Conservation (phyloP, 2,888 invertebrate species). For the Hydroisotoma schaefferi region DNA sequence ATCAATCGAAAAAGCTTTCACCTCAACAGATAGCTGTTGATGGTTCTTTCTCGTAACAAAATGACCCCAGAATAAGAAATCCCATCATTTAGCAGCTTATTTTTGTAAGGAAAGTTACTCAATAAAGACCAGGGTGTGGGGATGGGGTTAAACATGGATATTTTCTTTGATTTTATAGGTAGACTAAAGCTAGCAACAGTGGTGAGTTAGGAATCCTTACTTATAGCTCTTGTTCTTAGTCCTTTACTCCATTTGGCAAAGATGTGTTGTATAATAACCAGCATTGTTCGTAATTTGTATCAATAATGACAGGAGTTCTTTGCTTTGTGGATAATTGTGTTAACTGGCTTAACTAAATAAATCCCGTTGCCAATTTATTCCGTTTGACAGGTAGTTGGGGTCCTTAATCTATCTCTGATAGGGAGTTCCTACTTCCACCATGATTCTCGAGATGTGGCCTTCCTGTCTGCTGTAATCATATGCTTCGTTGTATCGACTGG, state of each 20-base stretch:
- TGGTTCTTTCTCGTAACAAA: no score
- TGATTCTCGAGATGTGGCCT: slow-evolving; percentile 34
- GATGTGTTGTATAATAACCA: no score
- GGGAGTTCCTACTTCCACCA: slow-evolving; percentile 5
- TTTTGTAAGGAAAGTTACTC: no score
- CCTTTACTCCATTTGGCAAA: no score
- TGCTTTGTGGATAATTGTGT: not conserved
- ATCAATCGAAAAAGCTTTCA: no score
- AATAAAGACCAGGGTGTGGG: no score
- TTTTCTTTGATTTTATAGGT: slow-evolving; percentile 32
- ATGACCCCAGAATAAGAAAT: no score
- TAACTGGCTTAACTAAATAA: slow-evolving; percentile 2
- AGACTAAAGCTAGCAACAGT: slow-evolving; percentile 30
- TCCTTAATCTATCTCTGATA: slow-evolving; percentile 25
- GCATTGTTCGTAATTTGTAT: no score
- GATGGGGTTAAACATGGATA: slow-evolving; percentile 18
- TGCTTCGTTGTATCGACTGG: slow-evolving; percentile 31
- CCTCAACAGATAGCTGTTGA: no score
- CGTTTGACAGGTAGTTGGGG: slow-evolving; percentile 26
- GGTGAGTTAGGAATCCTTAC: slow-evolving; percentile 22
- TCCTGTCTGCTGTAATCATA: slow-evolving; percentile 32
- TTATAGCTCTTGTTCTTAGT: not conserved
- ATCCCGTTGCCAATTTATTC: not conserved
- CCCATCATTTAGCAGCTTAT: no score
- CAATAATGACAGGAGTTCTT: not conserved